A percentile compares a stretch with the other conserved stretches of the same genome.
These are phyloP conservation scores for Stegodyphus dumicola DNA, from an alignment of 1,140 invertebrate genomes.

Conservation along the genomic window DNA sequence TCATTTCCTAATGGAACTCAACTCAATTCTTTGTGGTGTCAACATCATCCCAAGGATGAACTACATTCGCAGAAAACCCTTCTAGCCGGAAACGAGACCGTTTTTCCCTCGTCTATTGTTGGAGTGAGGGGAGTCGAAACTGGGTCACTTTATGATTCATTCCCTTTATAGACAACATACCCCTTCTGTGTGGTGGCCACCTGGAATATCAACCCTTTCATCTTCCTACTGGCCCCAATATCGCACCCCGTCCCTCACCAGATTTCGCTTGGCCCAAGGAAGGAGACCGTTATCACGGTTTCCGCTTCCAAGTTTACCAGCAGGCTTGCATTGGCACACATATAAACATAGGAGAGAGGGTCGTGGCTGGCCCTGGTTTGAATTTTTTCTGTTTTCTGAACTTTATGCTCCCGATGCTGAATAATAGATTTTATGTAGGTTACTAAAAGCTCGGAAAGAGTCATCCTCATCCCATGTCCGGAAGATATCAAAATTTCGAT, in stretches of 20 bases:
- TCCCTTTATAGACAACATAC: slow-evolving; percentile 3
- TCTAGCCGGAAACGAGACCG: slow-evolving; percentile 25
- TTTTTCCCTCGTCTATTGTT: slow-evolving; percentile 20
- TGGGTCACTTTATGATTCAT: slow-evolving; percentile 39
- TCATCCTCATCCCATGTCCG: not conserved
- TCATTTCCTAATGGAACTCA: not conserved
- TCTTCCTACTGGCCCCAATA: slow-evolving; percentile 47
- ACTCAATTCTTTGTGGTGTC: not conserved
- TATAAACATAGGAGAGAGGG: slow-evolving; percentile 8
- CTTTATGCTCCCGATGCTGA: not conserved
- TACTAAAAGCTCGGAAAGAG: not conserved
- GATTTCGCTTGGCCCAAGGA: not conserved
- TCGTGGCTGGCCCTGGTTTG: not conserved
- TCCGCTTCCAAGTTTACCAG: slow-evolving; percentile 4
- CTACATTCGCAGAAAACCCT: slow-evolving; percentile 32
- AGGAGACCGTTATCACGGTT: slow-evolving; percentile 22
- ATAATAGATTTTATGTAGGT: slow-evolving; percentile 28
- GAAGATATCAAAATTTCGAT: too few species aligned
- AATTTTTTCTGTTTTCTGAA: slow-evolving; percentile 11
- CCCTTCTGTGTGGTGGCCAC: slow-evolving; percentile 25
- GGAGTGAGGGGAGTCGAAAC: slow-evolving; percentile 24
- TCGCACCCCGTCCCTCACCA: slow-evolving; percentile 1
- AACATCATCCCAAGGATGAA: not conserved
- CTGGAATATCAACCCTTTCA: slow-evolving; percentile 48
- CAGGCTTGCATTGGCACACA: slow-evolving; percentile 33